Percentiles rank a stretch among this genome's conserved stretches.
Conservation (phyloP, 2,113 vertebrate species). For the Noctilio leporinus region DNA sequence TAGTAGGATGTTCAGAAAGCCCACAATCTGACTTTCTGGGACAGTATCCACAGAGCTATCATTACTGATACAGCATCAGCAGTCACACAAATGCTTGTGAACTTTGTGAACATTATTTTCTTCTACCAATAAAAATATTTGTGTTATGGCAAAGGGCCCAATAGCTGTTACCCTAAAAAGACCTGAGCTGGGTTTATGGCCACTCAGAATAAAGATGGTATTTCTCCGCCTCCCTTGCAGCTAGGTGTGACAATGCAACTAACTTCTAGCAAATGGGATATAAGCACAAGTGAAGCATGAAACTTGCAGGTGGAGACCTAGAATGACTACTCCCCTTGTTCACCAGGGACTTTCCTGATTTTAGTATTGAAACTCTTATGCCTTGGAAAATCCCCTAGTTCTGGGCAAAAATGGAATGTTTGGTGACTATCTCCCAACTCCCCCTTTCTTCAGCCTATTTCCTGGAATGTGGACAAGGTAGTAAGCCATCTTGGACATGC, state of each 20-base stretch:
- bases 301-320: neutral
- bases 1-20: neutral
- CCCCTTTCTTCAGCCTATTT: neutral
- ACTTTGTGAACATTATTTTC: neutral
- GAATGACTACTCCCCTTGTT: neutral
- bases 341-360: neutral
- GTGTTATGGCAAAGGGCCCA: neutral
- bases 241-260: neutral
- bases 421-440: neutral
- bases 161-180: neutral
- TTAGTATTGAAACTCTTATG: neutral
- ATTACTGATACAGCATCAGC: neutral
- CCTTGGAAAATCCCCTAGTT: neutral
- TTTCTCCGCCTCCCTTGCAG: constrained; percentile 22
- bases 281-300: neutral
- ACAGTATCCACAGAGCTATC: neutral
- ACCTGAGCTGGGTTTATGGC: neutral
- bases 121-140: neutral
- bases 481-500: neutral
- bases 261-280: neutral
- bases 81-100: neutral
- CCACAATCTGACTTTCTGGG: neutral
- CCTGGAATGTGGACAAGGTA: neutral
- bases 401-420: neutral
- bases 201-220: neutral